Evolutionary conservation across 2,797 vertebrate species (phyloP).

Genomic region (Argyrosomus regius): DNA sequence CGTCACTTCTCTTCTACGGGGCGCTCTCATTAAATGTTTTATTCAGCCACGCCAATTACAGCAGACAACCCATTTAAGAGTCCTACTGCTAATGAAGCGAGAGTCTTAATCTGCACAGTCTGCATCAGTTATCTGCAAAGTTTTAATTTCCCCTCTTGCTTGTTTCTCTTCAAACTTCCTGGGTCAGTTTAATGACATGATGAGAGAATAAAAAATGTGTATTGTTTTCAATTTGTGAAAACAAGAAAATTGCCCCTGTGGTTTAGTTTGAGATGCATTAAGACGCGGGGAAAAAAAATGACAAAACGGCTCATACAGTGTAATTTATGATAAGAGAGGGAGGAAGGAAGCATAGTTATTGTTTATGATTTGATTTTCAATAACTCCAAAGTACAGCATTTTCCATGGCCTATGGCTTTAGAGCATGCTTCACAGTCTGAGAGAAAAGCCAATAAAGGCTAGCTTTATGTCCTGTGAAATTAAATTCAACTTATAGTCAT

Average conservation of each 20-base stretch:
- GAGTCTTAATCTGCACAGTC: conserved; percentile 58
- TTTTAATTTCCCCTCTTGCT: conserved; percentile 39
- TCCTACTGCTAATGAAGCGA: conserved; percentile 67
- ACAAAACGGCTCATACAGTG: conserved; percentile 27
- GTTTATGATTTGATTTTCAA: conserved; percentile 77
- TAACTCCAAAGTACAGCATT: conserved; percentile 59
- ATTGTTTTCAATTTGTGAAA: conserved; percentile 45
- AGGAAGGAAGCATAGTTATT: conserved; percentile 55
- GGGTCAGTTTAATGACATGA: conserved; percentile 47
- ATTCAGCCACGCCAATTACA: conserved; percentile 64
- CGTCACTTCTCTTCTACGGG: conserved; percentile 62
- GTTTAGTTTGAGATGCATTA: conserved; percentile 54
- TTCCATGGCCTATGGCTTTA: conserved; percentile 70
- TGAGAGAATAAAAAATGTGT: conserved; percentile 10
- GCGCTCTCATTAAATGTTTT: conserved; percentile 72
- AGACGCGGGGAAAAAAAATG: conserved; percentile 34
- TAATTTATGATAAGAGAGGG: conserved; percentile 52
- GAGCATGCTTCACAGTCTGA: conserved; percentile 50
- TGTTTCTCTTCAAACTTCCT: conserved; percentile 39
- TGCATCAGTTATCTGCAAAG: conserved; percentile 64
- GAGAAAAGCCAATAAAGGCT: conserved; percentile 74
- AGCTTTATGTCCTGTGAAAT: conserved; percentile 87
- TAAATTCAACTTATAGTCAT: conserved; percentile 73
- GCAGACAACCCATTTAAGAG: conserved; percentile 56
- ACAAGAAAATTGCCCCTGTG: conserved; percentile 29